phyloP scores from a whole-genome alignment of 2,797 vertebrate genomes.

The Odontamblyopus lacepedii region DNA sequence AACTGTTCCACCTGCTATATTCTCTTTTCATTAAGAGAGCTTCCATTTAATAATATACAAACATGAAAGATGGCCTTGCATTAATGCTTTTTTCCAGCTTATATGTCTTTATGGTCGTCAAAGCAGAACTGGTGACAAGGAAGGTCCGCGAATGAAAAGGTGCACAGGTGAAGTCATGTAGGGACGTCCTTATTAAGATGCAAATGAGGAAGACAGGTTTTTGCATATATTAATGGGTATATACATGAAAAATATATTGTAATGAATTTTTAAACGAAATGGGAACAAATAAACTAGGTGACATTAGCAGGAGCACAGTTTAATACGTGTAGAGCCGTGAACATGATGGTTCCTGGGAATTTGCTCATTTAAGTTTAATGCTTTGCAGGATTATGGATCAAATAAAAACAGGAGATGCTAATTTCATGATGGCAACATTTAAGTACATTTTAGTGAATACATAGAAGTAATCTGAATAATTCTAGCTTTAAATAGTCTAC shows the following conservation, averaged over 20 bases:
- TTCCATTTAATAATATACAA: constrained; percentile 25
- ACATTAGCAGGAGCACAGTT: neutral
- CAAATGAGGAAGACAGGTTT: constrained; percentile 6
- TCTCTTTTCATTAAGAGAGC: constrained; percentile 19
- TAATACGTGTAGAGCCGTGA: neutral
- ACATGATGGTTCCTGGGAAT: neutral
- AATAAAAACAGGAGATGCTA: neutral
- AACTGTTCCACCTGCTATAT: constrained; percentile 29
- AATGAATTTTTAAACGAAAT: neutral
- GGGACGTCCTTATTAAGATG: neutral
- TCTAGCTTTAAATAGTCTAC: no score
- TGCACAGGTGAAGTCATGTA: neutral
- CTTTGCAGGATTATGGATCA: neutral
- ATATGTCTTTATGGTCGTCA: constrained; percentile 2
- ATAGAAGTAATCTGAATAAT: no score
- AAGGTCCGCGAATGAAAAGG: neutral
- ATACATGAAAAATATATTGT: constrained; percentile 2
- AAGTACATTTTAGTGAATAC: no score
- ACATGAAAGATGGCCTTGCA: constrained; percentile 6
- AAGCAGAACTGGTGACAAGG: neutral
- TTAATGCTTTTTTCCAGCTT: neutral
- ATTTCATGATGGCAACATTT: neutral
- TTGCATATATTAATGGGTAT: constrained; percentile 12
- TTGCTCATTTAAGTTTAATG: neutral
- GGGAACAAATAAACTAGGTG: constrained; percentile 8